Base-by-base conservation (phyloP, 2,797 vertebrate genomes). In the Megalops cyprinoides region DNA sequence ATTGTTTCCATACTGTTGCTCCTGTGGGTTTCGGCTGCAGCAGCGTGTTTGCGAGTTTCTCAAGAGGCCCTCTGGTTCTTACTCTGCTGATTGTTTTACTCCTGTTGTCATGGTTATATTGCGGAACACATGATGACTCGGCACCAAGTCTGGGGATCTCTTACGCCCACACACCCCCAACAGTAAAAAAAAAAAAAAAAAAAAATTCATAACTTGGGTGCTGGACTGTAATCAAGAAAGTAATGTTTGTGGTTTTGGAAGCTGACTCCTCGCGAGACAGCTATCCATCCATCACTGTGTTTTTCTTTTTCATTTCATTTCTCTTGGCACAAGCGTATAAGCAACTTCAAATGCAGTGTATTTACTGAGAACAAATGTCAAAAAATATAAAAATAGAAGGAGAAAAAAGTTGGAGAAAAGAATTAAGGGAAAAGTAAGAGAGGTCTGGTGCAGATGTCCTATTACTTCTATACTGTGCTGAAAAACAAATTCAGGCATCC, bases 81-180 rank as follows among this genome's bases (percentile, higher is more conserved):
- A 82, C 82, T 83, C 90, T 85, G 83, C 87, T 89, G 88, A 88
- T 78, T 90, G 89, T 88, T 90, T 91, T 88, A 85, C 88, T 91
- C 88, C 90, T 92, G 92, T 95, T 93, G 89, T 89, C 89, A 92
- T 79, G 85, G 91, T 90, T 93, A 90, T 94, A 93, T 91, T 92
- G 89, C 88, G 85, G 83, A 82, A 88, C 83, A 78, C 49, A 73
- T 73, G 10, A 69, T 14, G 62, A 67, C 39, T 48, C 46, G 46
- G 49, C 51, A 31, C 78, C 75, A 77, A 77, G 74, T 62, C 80
- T 77, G 9, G 28, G 65, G 76, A 55, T 80, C 87, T 46, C 23
- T 86, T 67, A 31, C 28, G n/a, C 53, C 71, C 58, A 42, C 65
- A 42, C 31, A 37, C 75, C 51, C 10, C 31, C 75, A 79, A n/a